phyloP scores from a whole-genome alignment of 2,797 vertebrate species.

The Eidolon dupreanum region DNA sequence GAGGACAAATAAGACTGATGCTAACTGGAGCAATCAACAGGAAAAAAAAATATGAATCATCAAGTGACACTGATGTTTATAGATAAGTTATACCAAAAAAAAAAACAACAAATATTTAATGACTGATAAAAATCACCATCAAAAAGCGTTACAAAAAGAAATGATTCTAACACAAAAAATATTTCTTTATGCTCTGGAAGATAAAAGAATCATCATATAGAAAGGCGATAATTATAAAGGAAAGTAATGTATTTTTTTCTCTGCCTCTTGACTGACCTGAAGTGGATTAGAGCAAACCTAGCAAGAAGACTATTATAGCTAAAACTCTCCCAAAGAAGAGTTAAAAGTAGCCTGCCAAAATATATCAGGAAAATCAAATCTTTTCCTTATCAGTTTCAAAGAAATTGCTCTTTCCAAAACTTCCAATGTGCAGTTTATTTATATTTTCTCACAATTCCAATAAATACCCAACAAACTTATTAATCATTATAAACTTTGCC shows the following conservation, averaged over 20 bases:
- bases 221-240: not conserved
- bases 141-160: not conserved
- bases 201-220: not conserved
- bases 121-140: not conserved
- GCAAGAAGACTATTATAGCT: not conserved
- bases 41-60: not conserved
- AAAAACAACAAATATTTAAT: not conserved
- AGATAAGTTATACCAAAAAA: not conserved
- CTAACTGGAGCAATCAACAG: not conserved
- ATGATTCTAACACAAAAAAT: not conserved
- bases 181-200: not conserved
- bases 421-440: constrained; percentile 1
- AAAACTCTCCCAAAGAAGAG: not conserved
- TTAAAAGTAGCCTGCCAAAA: not conserved
- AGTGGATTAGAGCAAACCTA: not conserved
- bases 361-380: not conserved
- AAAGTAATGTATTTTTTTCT: not conserved
- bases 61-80: not conserved
- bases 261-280: not conserved
- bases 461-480: not conserved
- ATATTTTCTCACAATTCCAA: not conserved
- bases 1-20: not conserved
- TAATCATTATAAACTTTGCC: not conserved
- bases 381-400: not conserved
- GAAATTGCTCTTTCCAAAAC: not conserved